Percentiles rank a stretch among this genome's conserved stretches.
phyloP scores from a whole-genome alignment of 2,113 vertebrate species.

The Oncorhynchus gorbuscha region DNA sequence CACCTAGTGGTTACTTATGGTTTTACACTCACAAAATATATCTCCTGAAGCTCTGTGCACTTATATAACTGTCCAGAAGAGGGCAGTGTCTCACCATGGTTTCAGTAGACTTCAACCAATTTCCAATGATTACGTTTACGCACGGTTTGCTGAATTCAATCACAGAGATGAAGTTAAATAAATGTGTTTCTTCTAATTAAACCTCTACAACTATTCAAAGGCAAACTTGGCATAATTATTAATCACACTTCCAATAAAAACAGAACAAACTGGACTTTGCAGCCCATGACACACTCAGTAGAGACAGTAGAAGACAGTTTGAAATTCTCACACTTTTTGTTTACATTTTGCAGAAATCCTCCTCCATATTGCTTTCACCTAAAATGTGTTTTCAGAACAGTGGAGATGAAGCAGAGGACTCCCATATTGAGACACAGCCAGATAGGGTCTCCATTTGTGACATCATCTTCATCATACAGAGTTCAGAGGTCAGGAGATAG shows the following conservation, averaged over 20 bases:
- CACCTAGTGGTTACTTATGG: conserved; percentile 52
- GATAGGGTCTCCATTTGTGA: not conserved
- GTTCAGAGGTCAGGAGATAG: conserved; percentile 41
- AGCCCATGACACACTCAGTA: not conserved
- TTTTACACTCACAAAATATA: conserved; percentile 23
- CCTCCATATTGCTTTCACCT: not conserved
- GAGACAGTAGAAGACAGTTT: not conserved
- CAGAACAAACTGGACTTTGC: conserved; percentile 6
- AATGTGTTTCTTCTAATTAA: not conserved
- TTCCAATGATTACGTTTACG: not conserved
- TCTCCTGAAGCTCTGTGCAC: not conserved
- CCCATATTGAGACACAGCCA: not conserved
- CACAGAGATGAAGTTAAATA: not conserved
- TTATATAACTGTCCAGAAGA: not conserved
- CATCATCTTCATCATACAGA: not conserved
- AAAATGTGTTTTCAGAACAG: too few species aligned
- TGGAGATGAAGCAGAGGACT: not conserved
- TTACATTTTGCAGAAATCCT: not conserved
- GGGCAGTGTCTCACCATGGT: not conserved
- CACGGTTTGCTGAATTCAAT: not conserved
- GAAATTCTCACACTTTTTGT: not conserved
- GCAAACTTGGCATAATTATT: not conserved
- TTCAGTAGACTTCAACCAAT: not conserved
- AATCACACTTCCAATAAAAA: not conserved
- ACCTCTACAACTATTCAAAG: not conserved